Conservation (phyloP, 2,113 vertebrate species). For the Rhinopomastus cyanomelas region DNA sequence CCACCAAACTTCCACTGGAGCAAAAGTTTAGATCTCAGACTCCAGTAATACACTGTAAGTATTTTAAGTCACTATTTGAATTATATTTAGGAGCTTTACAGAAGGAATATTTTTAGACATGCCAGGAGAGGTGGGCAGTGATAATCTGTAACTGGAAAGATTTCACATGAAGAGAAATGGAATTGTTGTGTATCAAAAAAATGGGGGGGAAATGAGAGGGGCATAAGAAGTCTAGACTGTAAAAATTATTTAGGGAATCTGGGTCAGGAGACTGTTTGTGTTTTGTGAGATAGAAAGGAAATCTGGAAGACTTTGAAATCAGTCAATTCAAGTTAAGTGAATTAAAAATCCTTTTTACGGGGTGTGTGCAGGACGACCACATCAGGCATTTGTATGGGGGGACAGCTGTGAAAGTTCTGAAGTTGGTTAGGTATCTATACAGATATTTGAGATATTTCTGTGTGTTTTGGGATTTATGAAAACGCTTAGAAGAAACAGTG, state of each 20-base stretch:
- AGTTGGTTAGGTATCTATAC: neutral
- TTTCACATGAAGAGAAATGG: neutral
- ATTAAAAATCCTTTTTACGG: neutral
- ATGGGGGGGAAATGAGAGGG: neutral
- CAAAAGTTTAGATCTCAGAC: neutral
- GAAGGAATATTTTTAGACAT: neutral
- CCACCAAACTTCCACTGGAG: neutral
- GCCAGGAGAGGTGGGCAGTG: neutral
- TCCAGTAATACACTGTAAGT: neutral
- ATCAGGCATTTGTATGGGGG: neutral
- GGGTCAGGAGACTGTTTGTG: neutral
- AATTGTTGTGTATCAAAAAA: neutral
- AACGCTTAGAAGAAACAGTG: neutral
- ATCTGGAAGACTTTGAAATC: neutral
- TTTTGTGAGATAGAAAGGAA: neutral
- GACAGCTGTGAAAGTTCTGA: neutral
- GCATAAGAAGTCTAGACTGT: neutral
- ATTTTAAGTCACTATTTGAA: neutral
- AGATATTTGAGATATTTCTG: neutral
- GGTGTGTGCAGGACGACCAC: fast-evolving
- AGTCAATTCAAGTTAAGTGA: neutral
- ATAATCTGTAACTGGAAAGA: neutral
- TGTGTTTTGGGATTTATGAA: fast-evolving
- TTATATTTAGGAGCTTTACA: neutral
- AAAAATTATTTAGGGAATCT: constrained; percentile 26